Base-by-base conservation (phyloP, 1,140 invertebrate species). In the Macrobrachium nipponense region DNA sequence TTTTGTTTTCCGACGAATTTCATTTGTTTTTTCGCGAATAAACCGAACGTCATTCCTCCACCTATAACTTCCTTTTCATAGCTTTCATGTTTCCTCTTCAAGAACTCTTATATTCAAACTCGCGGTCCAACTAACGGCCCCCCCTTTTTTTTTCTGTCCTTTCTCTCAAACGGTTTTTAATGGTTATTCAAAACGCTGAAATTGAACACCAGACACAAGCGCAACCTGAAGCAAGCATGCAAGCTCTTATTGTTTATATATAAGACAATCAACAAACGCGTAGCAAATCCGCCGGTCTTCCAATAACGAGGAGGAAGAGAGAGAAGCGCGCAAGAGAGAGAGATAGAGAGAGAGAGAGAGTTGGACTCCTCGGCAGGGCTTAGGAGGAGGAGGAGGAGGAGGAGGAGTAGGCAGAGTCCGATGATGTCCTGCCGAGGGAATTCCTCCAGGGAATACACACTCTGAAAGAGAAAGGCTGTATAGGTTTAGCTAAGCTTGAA, bases 361-460 rank as follows among this genome's bases (percentile, higher is more conserved):
- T 18, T 51, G 20, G 44, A 58, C 5, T 20, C 51, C 27, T 15
- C 15, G 59, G 20, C 44, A 17, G 59, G 44, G 51, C 51, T n/a
- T 10, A 17, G 44, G 73, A 43, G 59, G 76, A 60, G 23, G 64
- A 8, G 64, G 64, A 64, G 43, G 51, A n/a, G 20, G 73, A 20
- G 27, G 44, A 51, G 20, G 76, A 51, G 72, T 4, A 51, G 58
- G 72, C n/a, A 43, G 27, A 58, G 17, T 27, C 44, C 59, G 44
- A 23, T 27, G 76, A 58, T 58, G 36, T 76, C 18, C 73, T 62
- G 36, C 58, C 18, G 76, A 78, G 60, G 64, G 64, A 66, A 8
- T n/a, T 27, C n/a, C n/a, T n/a, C n/a, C 10, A 17, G 64, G 17
- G 64, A 66, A 66, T 10, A 66, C 7, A 27, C n/a, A 27, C n/a